A percentile compares a stretch with the other conserved stretches of the same genome.
Conservation (phyloP, 2,113 vertebrate species). For the Platichthys stellatus region DNA sequence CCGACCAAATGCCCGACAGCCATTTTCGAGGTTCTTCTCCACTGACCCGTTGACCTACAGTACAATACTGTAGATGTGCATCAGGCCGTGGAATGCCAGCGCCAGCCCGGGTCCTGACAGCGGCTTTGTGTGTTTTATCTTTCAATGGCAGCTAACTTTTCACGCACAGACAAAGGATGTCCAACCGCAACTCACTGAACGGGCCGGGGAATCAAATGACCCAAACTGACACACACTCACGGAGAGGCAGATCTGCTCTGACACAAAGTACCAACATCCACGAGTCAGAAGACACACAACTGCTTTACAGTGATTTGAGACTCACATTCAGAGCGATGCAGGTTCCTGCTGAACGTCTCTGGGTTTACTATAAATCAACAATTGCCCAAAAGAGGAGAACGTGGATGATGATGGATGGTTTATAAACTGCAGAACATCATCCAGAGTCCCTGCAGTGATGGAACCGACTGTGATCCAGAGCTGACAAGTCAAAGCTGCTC, state of each 20-base stretch:
- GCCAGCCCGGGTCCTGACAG: not conserved
- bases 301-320: not conserved
- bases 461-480: too few relatives aligned
- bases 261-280: not conserved
- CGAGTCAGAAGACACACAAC: not conserved
- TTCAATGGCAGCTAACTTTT: slow-evolving; percentile 19
- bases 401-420: too few relatives aligned
- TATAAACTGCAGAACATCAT: not conserved
- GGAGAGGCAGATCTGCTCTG: slow-evolving; percentile 15
- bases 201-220: slow-evolving; percentile 30
- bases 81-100: slow-evolving; percentile 16
- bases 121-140: slow-evolving; percentile 38
- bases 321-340: not conserved
- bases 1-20: slow-evolving; percentile 20
- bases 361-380: not conserved
- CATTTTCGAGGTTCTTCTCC: slow-evolving; percentile 47
- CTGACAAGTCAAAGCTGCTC: not conserved
- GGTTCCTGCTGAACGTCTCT: not conserved
- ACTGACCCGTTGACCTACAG: slow-evolving; percentile 21
- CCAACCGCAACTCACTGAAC: slow-evolving; percentile 21
- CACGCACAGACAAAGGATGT: slow-evolving; percentile 42
- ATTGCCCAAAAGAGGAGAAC: too few relatives aligned
- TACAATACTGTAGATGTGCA: slow-evolving; percentile 25
- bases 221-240: slow-evolving; percentile 21
- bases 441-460: not conserved